These are phyloP conservation scores for Cephus pygmeus DNA, from an alignment of 2,888 invertebrate genomes.

Conservation along the genomic window DNA sequence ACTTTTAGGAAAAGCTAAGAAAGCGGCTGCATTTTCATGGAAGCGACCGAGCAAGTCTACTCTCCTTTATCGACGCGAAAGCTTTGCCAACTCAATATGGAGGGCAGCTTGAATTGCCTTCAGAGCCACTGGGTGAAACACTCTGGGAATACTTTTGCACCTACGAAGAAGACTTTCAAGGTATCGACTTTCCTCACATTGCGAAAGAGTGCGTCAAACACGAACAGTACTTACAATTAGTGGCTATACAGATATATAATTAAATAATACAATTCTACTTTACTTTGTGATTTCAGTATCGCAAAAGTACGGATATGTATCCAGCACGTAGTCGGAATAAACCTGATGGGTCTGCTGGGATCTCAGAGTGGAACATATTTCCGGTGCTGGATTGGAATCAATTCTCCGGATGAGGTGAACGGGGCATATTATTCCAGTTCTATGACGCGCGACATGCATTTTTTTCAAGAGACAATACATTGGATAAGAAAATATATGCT, in stretches of 20 bases:
- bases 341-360: not conserved
- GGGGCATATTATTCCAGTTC: not conserved
- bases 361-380: not conserved
- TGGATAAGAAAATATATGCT: not conserved
- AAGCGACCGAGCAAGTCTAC: conserved; percentile 72
- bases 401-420: not conserved
- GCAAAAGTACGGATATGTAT: not conserved
- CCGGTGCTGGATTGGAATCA: not conserved
- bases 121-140: conserved; percentile 71
- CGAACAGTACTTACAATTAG: not conserved
- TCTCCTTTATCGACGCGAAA: conserved; percentile 70
- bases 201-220: not conserved
- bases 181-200: conserved; percentile 61
- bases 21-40: conserved; percentile 84
- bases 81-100: conserved; percentile 75
- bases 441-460: not conserved
- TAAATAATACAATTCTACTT: not conserved
- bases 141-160: conserved; percentile 75
- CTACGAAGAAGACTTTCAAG: conserved; percentile 76
- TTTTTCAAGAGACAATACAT: not conserved
- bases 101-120: conserved; percentile 74
- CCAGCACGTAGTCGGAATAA: not conserved
- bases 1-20: conserved; percentile 78
- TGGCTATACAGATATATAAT: not conserved
- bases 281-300: not conserved